Evolutionary conservation across 2,113 vertebrate species (phyloP).

Genomic region (Lophius piscatorius): DNA sequence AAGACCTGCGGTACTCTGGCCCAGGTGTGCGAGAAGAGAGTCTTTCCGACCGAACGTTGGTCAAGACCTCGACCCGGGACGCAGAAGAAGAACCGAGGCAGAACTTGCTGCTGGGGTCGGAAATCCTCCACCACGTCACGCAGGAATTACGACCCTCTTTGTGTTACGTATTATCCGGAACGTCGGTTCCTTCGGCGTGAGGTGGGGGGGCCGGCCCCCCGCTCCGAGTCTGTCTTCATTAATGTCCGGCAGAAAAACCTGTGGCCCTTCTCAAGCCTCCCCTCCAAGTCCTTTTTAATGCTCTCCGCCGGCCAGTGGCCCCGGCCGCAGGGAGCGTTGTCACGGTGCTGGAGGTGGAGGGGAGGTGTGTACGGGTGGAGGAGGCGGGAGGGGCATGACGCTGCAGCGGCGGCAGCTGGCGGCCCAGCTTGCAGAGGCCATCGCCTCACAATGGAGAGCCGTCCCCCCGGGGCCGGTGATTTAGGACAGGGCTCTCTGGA

Average conservation of each 20-base stretch:
- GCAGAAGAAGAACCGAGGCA: too few species aligned
- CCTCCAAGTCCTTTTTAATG: constrained; percentile 69
- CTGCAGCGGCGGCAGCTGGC: constrained; percentile 81
- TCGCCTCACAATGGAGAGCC: constrained; percentile 72
- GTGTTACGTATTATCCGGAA: too few species aligned
- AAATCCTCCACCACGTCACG: too few species aligned
- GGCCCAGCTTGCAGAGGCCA: constrained; percentile 81
- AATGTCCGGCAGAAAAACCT: constrained; percentile 60
- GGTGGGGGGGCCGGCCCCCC: constrained; percentile 24
- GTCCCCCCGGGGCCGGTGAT: constrained; percentile 76
- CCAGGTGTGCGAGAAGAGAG: too few species aligned
- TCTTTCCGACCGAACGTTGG: too few species aligned
- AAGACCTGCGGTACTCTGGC: too few species aligned
- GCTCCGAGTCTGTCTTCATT: constrained; percentile 67
- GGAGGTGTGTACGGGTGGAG: constrained; percentile 6
- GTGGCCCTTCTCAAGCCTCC: constrained; percentile 45
- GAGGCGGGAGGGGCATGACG: constrained; percentile 51
- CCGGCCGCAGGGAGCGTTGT: constrained; percentile 59
- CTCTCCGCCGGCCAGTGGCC: constrained; percentile 55
- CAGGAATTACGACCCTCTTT: not conserved
- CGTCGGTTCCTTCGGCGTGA: not conserved
- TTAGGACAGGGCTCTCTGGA: constrained; percentile 76
- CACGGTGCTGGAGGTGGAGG: constrained; percentile 55
- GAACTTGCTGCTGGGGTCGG: too few species aligned
- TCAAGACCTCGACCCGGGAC: too few species aligned